phyloP scores from a whole-genome alignment of 1,140 invertebrate genomes.

The Drosophila rhopaloa region DNA sequence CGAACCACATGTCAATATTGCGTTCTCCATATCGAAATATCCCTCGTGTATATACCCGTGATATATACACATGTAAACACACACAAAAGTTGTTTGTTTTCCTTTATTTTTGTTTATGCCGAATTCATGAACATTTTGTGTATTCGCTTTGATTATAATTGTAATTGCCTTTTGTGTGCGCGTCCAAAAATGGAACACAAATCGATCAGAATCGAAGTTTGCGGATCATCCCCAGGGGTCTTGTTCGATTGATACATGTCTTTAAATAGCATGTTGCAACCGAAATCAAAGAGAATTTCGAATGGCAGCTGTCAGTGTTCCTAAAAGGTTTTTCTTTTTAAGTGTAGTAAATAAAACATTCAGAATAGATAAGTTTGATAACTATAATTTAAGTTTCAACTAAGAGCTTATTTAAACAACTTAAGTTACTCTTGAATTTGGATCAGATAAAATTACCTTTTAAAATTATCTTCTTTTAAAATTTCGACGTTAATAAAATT shows the following conservation, averaged over 20 bases:
- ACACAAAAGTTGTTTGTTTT: conserved; percentile 61
- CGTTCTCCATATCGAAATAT: conserved; percentile 62
- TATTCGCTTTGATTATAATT: conserved; percentile 54
- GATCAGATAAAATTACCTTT: too few relatives aligned
- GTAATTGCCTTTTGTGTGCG: conserved; percentile 49
- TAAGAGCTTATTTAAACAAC: too few relatives aligned
- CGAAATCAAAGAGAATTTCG: conserved; percentile 24
- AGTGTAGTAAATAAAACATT: neutral
- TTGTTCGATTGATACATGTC: conserved; percentile 11
- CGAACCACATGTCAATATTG: conserved; percentile 76
- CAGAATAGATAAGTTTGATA: neutral
- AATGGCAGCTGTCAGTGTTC: neutral
- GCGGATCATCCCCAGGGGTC: conserved; percentile 2
- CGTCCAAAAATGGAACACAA: conserved; percentile 28
- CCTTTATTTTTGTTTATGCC: conserved; percentile 71
- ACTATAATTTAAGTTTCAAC: too few relatives aligned
- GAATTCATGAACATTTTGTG: conserved; percentile 61
- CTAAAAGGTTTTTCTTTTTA: neutral
- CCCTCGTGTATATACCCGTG: conserved; percentile 14
- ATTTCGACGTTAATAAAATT: too few relatives aligned
- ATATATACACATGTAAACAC: conserved; percentile 21
- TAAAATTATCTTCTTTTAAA: too few relatives aligned
- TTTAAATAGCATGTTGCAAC: conserved; percentile 1
- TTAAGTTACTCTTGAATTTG: too few relatives aligned
- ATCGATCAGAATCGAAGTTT: conserved; percentile 35